Conservation (phyloP, 2,797 vertebrate genomes). For the Lepus townsendii region DNA sequence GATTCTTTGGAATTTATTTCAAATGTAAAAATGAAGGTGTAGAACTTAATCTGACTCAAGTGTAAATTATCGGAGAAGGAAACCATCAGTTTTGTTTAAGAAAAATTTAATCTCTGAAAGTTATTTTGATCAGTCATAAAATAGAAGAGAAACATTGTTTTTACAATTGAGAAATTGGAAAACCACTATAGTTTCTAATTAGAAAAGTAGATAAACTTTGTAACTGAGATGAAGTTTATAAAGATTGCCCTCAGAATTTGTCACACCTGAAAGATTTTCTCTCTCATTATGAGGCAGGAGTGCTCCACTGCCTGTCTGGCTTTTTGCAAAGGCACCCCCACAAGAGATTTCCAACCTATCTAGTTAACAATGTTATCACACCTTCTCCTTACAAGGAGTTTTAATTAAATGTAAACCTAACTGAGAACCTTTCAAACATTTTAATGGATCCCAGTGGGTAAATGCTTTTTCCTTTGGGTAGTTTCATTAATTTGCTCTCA, state of each 20-base stretch:
- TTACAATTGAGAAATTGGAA: conserved; percentile 4
- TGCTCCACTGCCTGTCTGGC: background rate
- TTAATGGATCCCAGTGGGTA: conserved; percentile 68
- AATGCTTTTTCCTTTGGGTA: conserved; percentile 63
- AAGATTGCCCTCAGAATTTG: conserved; percentile 35
- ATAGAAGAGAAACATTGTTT: conserved; percentile 41
- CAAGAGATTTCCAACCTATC: conserved; percentile 41
- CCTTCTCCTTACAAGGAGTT: conserved; percentile 69
- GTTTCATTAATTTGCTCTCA: conserved; percentile 62
- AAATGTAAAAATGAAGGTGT: conserved; percentile 4
- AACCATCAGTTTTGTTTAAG: background rate
- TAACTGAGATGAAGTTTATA: background rate
- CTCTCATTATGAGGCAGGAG: background rate
- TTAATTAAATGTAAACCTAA: conserved; percentile 74
- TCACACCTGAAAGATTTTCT: conserved; percentile 44
- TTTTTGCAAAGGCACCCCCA: conserved; percentile 52
- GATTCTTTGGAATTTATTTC: background rate
- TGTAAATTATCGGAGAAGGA: conserved; percentile 20
- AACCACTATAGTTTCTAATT: conserved; percentile 39
- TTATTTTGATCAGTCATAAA: conserved; percentile 54
- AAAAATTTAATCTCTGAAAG: background rate
- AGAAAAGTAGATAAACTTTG: conserved; percentile 61
- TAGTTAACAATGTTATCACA: conserved; percentile 35
- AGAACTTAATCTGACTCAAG: background rate
- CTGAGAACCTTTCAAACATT: conserved; percentile 52